These are phyloP conservation scores for Spicauda simplicius DNA, from an alignment of 2,888 invertebrate species.

Conservation along the genomic window DNA sequence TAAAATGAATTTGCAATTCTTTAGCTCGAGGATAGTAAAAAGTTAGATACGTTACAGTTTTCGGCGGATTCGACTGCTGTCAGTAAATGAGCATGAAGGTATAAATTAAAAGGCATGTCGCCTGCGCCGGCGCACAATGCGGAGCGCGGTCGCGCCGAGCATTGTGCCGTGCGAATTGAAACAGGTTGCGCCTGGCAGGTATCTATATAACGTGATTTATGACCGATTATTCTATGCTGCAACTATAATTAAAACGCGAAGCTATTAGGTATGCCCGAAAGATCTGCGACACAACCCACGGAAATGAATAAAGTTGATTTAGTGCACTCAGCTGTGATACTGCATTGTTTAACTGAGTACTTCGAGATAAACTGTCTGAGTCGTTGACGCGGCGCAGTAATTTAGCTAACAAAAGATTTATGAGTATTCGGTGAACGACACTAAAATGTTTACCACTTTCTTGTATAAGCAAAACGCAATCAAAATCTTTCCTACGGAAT, in stretches of 20 bases:
- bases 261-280: conserved; percentile 73
- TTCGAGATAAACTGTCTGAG: conserved; percentile 47
- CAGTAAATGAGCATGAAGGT: conserved; percentile 78
- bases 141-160: conserved; percentile 56
- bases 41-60: conserved; percentile 64
- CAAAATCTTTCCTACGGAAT: conserved; percentile 47
- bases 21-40: conserved; percentile 64
- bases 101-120: conserved; percentile 76
- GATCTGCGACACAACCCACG: conserved; percentile 72
- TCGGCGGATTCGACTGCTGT: conserved; percentile 61
- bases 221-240: conserved; percentile 76
- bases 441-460: conserved; percentile 43
- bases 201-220: conserved; percentile 80
- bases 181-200: conserved; percentile 83
- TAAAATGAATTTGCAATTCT: conserved; percentile 71
- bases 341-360: conserved; percentile 54
- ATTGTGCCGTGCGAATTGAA: conserved; percentile 79
- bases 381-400: conserved; percentile 46
- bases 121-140: conserved; percentile 66
- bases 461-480: conserved; percentile 40
- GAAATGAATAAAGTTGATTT: conserved; percentile 63
- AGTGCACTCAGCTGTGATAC: conserved; percentile 60
- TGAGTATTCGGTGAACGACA: conserved; percentile 42
- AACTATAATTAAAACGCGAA: conserved; percentile 79
- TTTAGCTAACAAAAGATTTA: conserved; percentile 46